Evolutionary conservation across 1,140 invertebrate genomes (phyloP).

Genomic region (Zaprionus gabonicus): DNA sequence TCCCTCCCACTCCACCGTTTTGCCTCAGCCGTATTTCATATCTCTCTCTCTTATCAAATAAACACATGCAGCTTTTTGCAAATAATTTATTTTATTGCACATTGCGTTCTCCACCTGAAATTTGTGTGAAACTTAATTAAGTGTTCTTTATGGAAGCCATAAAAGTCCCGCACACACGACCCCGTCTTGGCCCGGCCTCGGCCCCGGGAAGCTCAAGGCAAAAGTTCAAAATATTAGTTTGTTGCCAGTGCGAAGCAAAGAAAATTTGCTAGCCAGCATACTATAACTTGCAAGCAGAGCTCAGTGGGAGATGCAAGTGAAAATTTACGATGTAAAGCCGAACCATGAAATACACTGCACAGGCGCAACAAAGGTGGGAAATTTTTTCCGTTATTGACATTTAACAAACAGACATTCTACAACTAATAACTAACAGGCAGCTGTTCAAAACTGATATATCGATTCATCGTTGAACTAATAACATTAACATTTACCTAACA

Average conservation of each 20-base stretch:
- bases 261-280: slow-evolving; percentile 19
- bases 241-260: slow-evolving; percentile 17
- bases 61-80: slow-evolving; percentile 22
- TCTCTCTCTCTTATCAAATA: slow-evolving; percentile 22
- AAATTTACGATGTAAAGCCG: neutral
- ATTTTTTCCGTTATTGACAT: too few species aligned
- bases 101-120: slow-evolving; percentile 17
- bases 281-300: neutral
- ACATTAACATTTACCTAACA: neutral
- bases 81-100: slow-evolving; percentile 31
- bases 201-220: slow-evolving; percentile 17
- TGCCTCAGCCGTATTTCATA: slow-evolving; percentile 16
- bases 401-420: neutral
- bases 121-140: slow-evolving; percentile 47
- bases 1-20: neutral
- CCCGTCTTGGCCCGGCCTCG: neutral
- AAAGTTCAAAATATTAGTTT: slow-evolving; percentile 36
- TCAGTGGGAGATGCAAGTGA: slow-evolving; percentile 4
- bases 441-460: neutral
- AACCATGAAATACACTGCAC: neutral
- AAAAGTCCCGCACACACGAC: slow-evolving; percentile 13
- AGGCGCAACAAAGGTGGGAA: neutral
- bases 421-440: neutral
- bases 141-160: slow-evolving; percentile 23
- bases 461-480: neutral